These are phyloP conservation scores for Drosophila pseudoananassae DNA, from an alignment of 1,140 invertebrate species.

Conservation along the genomic window DNA sequence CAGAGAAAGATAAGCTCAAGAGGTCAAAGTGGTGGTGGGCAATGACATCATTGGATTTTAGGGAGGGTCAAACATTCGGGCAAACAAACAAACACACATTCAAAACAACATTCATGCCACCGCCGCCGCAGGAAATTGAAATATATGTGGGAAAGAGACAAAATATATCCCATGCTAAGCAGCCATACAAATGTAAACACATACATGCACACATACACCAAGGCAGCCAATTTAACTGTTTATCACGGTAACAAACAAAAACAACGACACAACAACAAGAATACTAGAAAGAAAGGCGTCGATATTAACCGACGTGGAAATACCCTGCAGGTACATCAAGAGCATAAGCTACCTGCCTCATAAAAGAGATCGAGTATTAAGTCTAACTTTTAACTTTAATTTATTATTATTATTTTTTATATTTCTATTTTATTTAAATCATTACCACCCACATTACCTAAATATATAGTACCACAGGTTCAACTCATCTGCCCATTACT, in stretches of 20 bases:
- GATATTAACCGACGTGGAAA: not conserved
- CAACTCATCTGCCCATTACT: not conserved
- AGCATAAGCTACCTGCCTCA: too few species aligned
- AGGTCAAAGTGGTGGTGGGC: conserved; percentile 15
- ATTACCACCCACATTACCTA: not conserved
- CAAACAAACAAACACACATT: conserved; percentile 37
- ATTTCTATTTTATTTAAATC: conserved; percentile 32
- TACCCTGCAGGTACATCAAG: not conserved
- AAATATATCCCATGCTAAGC: conserved; percentile 29
- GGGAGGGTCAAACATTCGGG: conserved; percentile 41
- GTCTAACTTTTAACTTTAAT: too few species aligned
- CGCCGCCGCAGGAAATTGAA: conserved; percentile 48
- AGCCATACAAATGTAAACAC: conserved; percentile 55
- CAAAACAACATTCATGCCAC: conserved; percentile 50
- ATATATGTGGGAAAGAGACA: conserved; percentile 9
- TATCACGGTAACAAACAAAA: conserved; percentile 65
- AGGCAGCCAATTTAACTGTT: conserved; percentile 74
- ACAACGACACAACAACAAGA: conserved; percentile 40
- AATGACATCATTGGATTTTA: conserved; percentile 61
- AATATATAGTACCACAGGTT: not conserved
- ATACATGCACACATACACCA: conserved; percentile 23
- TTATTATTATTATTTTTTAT: not conserved
- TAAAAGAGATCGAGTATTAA: too few species aligned
- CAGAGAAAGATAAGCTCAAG: conserved; percentile 11
- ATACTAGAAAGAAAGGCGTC: conserved; percentile 13